These are phyloP conservation scores for Beaufortia kweichowensis DNA, from an alignment of 2,113 vertebrate species.

Conservation along the genomic window DNA sequence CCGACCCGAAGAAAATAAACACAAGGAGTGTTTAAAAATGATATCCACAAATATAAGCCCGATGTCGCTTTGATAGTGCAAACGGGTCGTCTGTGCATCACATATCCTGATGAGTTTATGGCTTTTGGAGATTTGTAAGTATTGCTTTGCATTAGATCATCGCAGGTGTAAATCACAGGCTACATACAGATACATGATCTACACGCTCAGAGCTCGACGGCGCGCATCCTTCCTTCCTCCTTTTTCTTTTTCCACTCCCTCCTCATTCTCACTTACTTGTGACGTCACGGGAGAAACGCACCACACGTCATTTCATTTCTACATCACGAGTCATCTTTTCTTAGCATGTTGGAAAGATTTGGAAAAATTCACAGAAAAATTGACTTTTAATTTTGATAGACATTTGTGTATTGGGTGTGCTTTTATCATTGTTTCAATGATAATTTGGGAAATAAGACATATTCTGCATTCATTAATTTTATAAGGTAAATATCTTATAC, in stretches of 20 bases:
- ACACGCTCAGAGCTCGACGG: conserved; percentile 56
- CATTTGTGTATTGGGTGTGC: no score
- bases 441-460: no score
- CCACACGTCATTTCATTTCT: conserved; percentile 59
- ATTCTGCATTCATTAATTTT: no score
- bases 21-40: conserved; percentile 25
- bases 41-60: background rate
- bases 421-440: no score
- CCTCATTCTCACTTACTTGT: conserved; percentile 67
- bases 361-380: no score
- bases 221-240: conserved; percentile 60
- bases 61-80: conserved; percentile 32
- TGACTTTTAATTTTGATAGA: no score
- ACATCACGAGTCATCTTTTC: background rate
- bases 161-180: conserved; percentile 57
- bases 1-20: conserved; percentile 23
- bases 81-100: conserved; percentile 47
- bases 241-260: conserved; percentile 57
- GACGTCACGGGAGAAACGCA: conserved; percentile 71
- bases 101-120: conserved; percentile 26
- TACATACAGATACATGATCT: conserved; percentile 63
- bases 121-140: conserved; percentile 44
- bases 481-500: no score
- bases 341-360: background rate
- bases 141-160: conserved; percentile 54